Base-by-base conservation (phyloP, 1,140 invertebrate species). In the Lethocerus indicus region DNA sequence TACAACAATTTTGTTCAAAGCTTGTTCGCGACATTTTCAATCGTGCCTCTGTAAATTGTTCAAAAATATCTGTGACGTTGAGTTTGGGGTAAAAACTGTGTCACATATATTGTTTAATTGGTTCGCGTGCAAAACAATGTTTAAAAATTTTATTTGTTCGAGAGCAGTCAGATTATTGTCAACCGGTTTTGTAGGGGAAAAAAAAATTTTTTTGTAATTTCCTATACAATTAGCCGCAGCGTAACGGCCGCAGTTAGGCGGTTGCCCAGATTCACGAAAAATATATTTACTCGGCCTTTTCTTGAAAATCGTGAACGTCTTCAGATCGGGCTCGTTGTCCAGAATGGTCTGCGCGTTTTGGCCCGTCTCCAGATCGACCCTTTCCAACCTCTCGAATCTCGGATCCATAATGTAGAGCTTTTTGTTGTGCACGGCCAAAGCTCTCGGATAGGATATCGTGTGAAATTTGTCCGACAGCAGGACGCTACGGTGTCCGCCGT, bases 331-430 rank as follows among this genome's bases (percentile, higher is more conserved):
- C 57, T 89, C 84, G 58, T 93, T 92, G 53, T 90, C 83, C 21
- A 91, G 64, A 25, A 94, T 75, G 0, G 72, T 69, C 59, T 81
- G 76, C 9, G 80, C 71, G 63, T 89, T 87, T 43, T 78, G 76
- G 1, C 81, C 86, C 26, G 78, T 76, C 0, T 83, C 82, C n/a
- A 94, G 64, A 57, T 92, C 86, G 0, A 91, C 82, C 51, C 85
- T 72, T 39, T 86, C 79, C 23, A 96, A 79, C 58, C 91, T 88
- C 59, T 96, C 92, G 61, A 88, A 91, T 0, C 74, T 68, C 1
- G 87, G 80, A 65, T 98, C 94, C 7, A 95, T 64, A 54, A 88
- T 90, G 60, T 89, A 98, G 0, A 98, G 65, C 40, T 79, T 71
- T 32, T 76, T 82, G 28, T 90, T 82, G 6, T 88, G 75, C 0